These are phyloP conservation scores for Sylvicola cinctus DNA, from an alignment of 2,888 invertebrate species.

Conservation along the genomic window DNA sequence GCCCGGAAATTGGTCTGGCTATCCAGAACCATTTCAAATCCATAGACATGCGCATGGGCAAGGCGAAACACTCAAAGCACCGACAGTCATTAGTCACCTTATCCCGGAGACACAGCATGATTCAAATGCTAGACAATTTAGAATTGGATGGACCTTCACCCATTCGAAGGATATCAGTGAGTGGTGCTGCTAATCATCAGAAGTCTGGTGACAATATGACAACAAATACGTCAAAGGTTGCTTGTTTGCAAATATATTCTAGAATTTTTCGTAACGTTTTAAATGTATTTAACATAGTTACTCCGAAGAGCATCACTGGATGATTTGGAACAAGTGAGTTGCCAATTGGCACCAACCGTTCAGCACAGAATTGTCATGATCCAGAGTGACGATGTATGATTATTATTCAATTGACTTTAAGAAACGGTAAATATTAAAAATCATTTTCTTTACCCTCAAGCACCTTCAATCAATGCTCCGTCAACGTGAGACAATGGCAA, in stretches of 20 bases:
- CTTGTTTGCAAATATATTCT: too few species aligned
- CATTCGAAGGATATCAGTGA: slow-evolving; percentile 27
- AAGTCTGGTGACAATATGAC: slow-evolving; percentile 21
- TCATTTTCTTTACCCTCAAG: slow-evolving; percentile 9
- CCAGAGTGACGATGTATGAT: slow-evolving; percentile 45
- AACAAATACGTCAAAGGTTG: slow-evolving; percentile 19
- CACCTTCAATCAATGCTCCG: slow-evolving; percentile 20
- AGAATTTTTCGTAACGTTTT: too few species aligned
- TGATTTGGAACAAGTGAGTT: slow-evolving; percentile 62
- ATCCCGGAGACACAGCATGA: slow-evolving; percentile 57
- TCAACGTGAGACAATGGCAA: slow-evolving; percentile 29
- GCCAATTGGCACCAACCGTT: slow-evolving; percentile 57
- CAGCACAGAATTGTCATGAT: slow-evolving; percentile 64
- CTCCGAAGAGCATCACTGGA: slow-evolving; percentile 55
- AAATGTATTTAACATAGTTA: slow-evolving; percentile 25
- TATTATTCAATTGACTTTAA: neutral
- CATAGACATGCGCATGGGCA: slow-evolving; percentile 57
- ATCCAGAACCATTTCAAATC: slow-evolving; percentile 81
- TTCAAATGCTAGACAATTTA: slow-evolving; percentile 49
- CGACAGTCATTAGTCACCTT: slow-evolving; percentile 69
- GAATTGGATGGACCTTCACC: slow-evolving; percentile 55
- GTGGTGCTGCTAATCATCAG: slow-evolving; percentile 6
- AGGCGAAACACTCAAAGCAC: slow-evolving; percentile 51
- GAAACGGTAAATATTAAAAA: slow-evolving; percentile 1
- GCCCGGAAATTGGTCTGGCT: slow-evolving; percentile 63